Evolutionary conservation across 2,888 invertebrate species (phyloP).

Genomic region (Oscheius sp.): DNA sequence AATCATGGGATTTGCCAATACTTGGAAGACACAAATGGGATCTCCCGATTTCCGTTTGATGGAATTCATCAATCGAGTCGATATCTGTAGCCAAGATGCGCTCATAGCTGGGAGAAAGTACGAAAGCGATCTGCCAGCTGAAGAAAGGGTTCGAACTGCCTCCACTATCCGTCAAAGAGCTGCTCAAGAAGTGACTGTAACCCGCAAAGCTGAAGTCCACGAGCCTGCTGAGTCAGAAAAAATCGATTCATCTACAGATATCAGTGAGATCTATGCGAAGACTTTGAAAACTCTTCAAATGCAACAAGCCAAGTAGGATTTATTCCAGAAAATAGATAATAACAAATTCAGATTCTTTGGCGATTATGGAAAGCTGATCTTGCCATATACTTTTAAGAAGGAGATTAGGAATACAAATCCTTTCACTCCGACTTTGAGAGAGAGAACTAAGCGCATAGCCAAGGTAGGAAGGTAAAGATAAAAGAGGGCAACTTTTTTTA

Average conservation of each 20-base stretch:
- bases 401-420: constrained; percentile 68
- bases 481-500: constrained; percentile 22
- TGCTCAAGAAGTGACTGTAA: constrained; percentile 35
- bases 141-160: constrained; percentile 61
- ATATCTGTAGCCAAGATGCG: constrained; percentile 53
- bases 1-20: constrained; percentile 57
- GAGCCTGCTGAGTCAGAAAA: not conserved
- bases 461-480: constrained; percentile 31
- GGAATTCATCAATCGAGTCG: constrained; percentile 64
- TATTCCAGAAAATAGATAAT: not conserved
- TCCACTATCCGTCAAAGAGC: constrained; percentile 29
- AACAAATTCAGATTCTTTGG: constrained; percentile 55
- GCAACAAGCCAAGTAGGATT: constrained; percentile 35
- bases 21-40: constrained; percentile 58
- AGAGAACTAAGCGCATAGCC: constrained; percentile 63
- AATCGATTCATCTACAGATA: constrained; percentile 31
- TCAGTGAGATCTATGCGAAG: constrained; percentile 40
- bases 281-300: constrained; percentile 47
- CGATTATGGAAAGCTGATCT: constrained; percentile 58
- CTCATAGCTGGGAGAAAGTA: constrained; percentile 39
- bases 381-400: constrained; percentile 66
- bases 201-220: constrained; percentile 17
- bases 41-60: constrained; percentile 67
- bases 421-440: constrained; percentile 62
- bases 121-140: constrained; percentile 56